Percentiles rank a stretch among this genome's conserved stretches.
Conservation (phyloP, 2,888 invertebrate genomes). For the Neoaliturus tenellus region DNA sequence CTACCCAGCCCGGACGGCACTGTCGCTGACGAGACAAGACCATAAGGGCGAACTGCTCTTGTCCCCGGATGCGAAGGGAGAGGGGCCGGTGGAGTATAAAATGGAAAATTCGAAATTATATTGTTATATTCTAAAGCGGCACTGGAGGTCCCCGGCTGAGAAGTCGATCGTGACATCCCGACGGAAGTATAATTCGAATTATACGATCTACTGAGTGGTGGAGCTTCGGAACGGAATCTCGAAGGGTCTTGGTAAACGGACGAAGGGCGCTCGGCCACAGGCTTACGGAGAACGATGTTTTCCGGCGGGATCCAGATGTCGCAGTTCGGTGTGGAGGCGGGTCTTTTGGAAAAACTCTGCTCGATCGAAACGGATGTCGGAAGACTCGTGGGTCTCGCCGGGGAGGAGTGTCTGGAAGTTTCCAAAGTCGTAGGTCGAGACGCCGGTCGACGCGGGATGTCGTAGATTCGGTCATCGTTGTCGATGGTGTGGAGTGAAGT, state of each 20-base stretch:
- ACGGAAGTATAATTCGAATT: background rate
- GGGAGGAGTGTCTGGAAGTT: conserved; percentile 54
- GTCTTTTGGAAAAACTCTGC: conserved; percentile 31
- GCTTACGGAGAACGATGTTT: conserved; percentile 58
- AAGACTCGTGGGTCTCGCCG: conserved; percentile 64
- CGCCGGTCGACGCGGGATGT: conserved; percentile 64
- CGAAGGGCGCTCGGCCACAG: conserved; percentile 68
- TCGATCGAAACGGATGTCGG: conserved; percentile 39
- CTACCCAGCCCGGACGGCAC: conserved; percentile 55
- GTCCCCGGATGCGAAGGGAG: conserved; percentile 69
- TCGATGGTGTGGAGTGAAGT: conserved; percentile 71
- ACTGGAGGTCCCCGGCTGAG: conserved; percentile 66
- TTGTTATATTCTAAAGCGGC: conserved; percentile 67
- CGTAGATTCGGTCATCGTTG: conserved; percentile 64
- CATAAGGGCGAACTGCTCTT: conserved; percentile 50
- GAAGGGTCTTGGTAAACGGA: conserved; percentile 19
- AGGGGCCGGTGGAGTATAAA: conserved; percentile 76
- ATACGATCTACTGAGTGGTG: background rate
- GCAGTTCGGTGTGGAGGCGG: conserved; percentile 43
- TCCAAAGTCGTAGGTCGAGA: conserved; percentile 48
- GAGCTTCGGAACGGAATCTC: background rate
- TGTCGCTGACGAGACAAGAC: conserved; percentile 54
- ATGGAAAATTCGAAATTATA: conserved; percentile 73
- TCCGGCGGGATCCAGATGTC: conserved; percentile 64
- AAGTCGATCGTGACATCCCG: conserved; percentile 3